Evolutionary conservation across 1,140 invertebrate species (phyloP), one percentile per base, ranked within the genome.

Genomic region (Drosophila pruinosa): DNA sequence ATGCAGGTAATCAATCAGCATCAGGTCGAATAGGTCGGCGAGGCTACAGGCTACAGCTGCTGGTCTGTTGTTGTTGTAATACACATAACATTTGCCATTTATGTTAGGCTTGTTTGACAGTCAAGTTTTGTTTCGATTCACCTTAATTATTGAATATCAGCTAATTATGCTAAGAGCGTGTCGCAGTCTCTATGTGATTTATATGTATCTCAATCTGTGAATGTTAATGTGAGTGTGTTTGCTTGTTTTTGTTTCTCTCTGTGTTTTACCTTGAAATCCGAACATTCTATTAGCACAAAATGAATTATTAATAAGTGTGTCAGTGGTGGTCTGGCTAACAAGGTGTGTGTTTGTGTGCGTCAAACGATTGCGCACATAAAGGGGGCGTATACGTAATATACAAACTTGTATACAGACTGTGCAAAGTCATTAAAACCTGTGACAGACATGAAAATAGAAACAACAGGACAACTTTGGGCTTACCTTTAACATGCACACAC

Each of bases 251-350:
- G n/a, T n/a, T 34, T 34, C 26, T 28, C 26, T 28, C 2, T 45
- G 62, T 59, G 52, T 22, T 38, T 15, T 58, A 58, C 43, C 61
- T 73, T 62, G 69, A 73, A 48, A 72, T 59, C 62, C 58, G 70
- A 80, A 63, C 75, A 80, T 85, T 80, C 56, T 86, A 85, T 80
- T 85, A 75, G 67, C 57, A 53, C 74, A 65, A 50, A 78, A 78
- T 88, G 72, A 86, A 86, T 86, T 86, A 86, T 88, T 86, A 88
- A 85, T 86, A 77, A 71, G 56, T 74, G 52, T 82, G 78, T 82
- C 78, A 71, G 64, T 72, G 43, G 43, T 41, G 62, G 73, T 48
- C 50, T 64, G 78, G 43, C 73, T 82, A 77, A 81, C 69, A 62
- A 85, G 73, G 67, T 75, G 41, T 59, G 21, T 31, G 43, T 65